A percentile compares a stretch with the other conserved stretches of the same genome.
phyloP scores from a whole-genome alignment of 1,140 invertebrate species.

The Batillaria attramentaria region DNA sequence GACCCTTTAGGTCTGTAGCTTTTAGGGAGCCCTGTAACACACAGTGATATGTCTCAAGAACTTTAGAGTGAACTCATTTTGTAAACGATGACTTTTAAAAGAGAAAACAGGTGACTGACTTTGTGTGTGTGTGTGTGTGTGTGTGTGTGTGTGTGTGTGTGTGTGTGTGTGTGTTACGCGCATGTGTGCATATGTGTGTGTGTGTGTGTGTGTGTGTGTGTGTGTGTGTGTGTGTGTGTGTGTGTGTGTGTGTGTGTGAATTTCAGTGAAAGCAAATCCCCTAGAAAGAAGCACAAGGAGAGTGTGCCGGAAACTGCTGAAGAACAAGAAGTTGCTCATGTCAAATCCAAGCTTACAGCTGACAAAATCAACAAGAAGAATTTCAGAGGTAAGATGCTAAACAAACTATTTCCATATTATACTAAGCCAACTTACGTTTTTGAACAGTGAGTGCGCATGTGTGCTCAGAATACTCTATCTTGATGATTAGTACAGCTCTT shows the following conservation, averaged over 20 bases:
- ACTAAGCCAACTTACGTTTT: too few relatives aligned
- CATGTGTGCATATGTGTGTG: neutral
- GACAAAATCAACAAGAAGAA: conserved; percentile 22
- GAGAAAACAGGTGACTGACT: too few relatives aligned
- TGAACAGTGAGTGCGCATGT: too few relatives aligned
- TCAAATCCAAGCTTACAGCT: conserved; percentile 8
- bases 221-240: neutral
- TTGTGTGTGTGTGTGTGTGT: too few relatives aligned
- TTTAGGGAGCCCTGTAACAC: too few relatives aligned
- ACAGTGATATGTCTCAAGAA: too few relatives aligned
- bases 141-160: neutral
- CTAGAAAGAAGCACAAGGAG: conserved; percentile 12
- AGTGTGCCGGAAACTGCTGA: neutral
- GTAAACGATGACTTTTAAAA: too few relatives aligned
- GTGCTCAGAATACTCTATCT: too few relatives aligned
- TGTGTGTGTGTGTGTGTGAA: neutral
- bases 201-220: neutral
- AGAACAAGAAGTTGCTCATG: neutral
- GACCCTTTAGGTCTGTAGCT: too few relatives aligned
- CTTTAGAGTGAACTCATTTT: too few relatives aligned
- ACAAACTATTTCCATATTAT: too few relatives aligned
- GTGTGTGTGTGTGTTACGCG: neutral
- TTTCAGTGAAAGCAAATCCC: neutral
- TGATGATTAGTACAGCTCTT: too few relatives aligned
- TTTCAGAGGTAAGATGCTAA: neutral